These are phyloP conservation scores for Passer montanus DNA, from an alignment of 2,113 vertebrate genomes.

Conservation along the genomic window DNA sequence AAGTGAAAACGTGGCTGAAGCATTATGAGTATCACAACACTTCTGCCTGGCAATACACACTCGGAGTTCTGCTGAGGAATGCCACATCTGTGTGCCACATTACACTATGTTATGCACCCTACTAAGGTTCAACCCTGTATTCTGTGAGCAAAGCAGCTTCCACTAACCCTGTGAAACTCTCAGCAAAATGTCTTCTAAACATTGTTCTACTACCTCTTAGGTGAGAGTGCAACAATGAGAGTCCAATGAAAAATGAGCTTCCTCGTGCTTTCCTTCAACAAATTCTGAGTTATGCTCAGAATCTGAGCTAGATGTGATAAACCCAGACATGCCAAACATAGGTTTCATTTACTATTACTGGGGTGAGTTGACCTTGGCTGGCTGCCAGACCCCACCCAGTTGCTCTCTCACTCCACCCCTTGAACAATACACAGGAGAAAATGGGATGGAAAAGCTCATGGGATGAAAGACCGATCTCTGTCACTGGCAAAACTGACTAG, in stretches of 20 bases:
- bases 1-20: background rate
- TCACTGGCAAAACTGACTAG: background rate
- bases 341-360: background rate
- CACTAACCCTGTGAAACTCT: background rate
- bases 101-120: background rate
- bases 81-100: fast-evolving
- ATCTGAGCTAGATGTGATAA: background rate
- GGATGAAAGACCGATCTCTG: background rate
- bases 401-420: fast-evolving
- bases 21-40: background rate
- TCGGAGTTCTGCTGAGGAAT: background rate
- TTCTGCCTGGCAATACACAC: background rate
- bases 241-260: background rate
- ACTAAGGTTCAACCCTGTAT: background rate
- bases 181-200: background rate
- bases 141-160: background rate
- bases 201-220: background rate
- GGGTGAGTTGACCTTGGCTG: background rate
- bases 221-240: background rate
- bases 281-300: background rate
- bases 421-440: background rate
- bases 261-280: background rate
- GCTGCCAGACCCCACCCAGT: background rate
- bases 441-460: background rate
- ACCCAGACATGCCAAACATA: background rate